A percentile compares a stretch with the other conserved stretches of the same genome.
phyloP scores from a whole-genome alignment of 2,113 vertebrate genomes.

The Lampris megalopsis region DNA sequence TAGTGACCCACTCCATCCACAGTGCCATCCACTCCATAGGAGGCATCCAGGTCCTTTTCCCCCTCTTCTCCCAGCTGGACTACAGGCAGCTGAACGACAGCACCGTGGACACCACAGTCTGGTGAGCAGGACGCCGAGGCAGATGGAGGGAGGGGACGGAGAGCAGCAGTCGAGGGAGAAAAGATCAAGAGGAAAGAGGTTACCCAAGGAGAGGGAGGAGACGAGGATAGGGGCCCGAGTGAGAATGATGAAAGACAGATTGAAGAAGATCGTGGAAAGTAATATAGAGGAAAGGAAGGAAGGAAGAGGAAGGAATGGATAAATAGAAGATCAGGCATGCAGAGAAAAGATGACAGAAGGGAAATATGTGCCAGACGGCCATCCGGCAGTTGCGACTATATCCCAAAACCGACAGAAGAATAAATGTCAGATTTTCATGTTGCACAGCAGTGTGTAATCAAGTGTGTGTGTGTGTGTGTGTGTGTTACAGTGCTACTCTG shows the following conservation, averaged over 20 bases:
- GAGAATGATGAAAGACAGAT: background rate
- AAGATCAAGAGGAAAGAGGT: too few relatives aligned
- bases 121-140: slow-evolving; percentile 73
- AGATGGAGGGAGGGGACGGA: background rate
- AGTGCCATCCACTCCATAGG: slow-evolving; percentile 99
- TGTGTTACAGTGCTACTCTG: slow-evolving; percentile 90
- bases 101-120: slow-evolving; percentile 97
- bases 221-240: too few relatives aligned
- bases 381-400: too few relatives aligned
- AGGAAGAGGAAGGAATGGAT: background rate
- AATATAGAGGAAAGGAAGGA: background rate
- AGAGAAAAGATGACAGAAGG: background rate
- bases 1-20: slow-evolving; percentile 99
- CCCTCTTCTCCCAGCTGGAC: slow-evolving; percentile 97
- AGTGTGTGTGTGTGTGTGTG: slow-evolving; percentile 20
- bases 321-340: background rate
- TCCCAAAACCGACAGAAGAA: too few relatives aligned
- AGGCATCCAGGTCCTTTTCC: slow-evolving; percentile 98
- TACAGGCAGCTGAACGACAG: slow-evolving; percentile 96
- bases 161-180: background rate
- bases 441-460: background rate
- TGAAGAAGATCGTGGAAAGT: background rate
- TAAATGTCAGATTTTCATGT: too few relatives aligned
- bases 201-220: too few relatives aligned
- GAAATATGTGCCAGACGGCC: too few relatives aligned